phyloP scores from a whole-genome alignment of 2,888 invertebrate genomes.

The Perizoma flavofasciatum region DNA sequence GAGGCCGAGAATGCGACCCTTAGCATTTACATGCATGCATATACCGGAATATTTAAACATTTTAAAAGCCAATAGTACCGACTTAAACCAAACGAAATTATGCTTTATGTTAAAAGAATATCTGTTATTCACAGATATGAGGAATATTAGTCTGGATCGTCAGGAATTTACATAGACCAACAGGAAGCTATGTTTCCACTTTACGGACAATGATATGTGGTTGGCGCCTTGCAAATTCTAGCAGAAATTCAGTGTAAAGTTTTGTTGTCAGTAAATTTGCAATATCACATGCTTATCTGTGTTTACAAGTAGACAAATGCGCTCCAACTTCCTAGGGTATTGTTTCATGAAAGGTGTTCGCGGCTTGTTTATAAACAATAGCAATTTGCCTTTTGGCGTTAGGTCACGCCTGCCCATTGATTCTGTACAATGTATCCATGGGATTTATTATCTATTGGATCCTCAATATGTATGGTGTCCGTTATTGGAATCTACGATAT shows the following conservation, averaged over 20 bases:
- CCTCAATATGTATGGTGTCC: constrained; percentile 29
- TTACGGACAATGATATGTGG: constrained; percentile 34
- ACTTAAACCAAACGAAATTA: constrained; percentile 22
- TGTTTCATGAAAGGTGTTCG: constrained; percentile 66
- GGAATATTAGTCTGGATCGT: constrained; percentile 29
- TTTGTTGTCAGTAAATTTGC: constrained; percentile 36
- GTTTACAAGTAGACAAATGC: constrained; percentile 52
- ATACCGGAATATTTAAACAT: constrained; percentile 27
- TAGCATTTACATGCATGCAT: constrained; percentile 33
- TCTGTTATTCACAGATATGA: constrained; percentile 26
- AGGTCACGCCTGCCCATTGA: constrained; percentile 66
- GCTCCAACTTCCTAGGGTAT: constrained; percentile 67
- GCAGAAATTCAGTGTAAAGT: constrained; percentile 27
- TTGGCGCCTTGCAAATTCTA: constrained; percentile 33
- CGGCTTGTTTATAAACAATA: constrained; percentile 71
- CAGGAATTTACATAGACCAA: constrained; percentile 35
- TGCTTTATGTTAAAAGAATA: constrained; percentile 25
- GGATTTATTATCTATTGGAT: constrained; percentile 48
- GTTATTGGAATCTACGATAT: constrained; percentile 25
- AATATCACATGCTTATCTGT: constrained; percentile 40
- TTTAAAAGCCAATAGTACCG: constrained; percentile 29
- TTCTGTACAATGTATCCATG: constrained; percentile 52
- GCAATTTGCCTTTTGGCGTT: constrained; percentile 71
- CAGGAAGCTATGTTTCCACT: constrained; percentile 35
- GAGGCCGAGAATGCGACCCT: constrained; percentile 32